Base-by-base conservation (phyloP, 2,888 invertebrate species). In the Sarcophaga rosellei region DNA sequence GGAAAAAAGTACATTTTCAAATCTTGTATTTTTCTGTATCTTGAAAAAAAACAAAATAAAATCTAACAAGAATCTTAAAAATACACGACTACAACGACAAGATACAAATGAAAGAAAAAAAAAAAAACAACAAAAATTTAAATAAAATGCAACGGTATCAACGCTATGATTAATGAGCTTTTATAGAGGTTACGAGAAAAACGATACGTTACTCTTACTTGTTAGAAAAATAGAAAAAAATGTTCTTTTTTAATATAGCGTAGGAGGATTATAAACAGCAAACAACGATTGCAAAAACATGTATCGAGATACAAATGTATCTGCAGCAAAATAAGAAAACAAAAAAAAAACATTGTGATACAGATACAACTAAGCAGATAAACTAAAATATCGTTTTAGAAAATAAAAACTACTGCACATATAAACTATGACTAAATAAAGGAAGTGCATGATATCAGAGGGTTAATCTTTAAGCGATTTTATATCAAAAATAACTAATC, bases 101-200 rank as follows among this genome's bases (percentile, higher is more conserved):
- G 53, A 53, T 53, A 35, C 23, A 45, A 63, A 68, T 17, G 4
- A 21, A 63, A 1, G 65, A 66, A 72, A 74, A 3, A 82, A 61
- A 85, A 79, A 78, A 62, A 35, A n/a, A n/a, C n/a, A n/a, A n/a
- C n/a, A n/a, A n/a, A 6, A 6, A 35, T 6, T 35, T 35, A 10
- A 35, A 53, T 53, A 17, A 53, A 53, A 53, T 45, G 20, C 74
- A 84, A 78, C 78, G 69, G 80, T 81, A 84, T 66, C 57, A 82
- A 47, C 61, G 75, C 53, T 78, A 84, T 86, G 86, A 86, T 86
- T 86, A 86, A 84, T 86, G 86, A 70, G 78, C 84, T 84, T 68
- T 74, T 62, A 76, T 15, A 53, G 53, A 17, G 17, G 66, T 53
- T 68, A 70, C 8, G 25, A 53, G 20, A 59, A 80, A 73, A 73